phyloP scores from a whole-genome alignment of 92 coral and sea anemone genomes.

The Epizoanthus rinbou region DNA sequence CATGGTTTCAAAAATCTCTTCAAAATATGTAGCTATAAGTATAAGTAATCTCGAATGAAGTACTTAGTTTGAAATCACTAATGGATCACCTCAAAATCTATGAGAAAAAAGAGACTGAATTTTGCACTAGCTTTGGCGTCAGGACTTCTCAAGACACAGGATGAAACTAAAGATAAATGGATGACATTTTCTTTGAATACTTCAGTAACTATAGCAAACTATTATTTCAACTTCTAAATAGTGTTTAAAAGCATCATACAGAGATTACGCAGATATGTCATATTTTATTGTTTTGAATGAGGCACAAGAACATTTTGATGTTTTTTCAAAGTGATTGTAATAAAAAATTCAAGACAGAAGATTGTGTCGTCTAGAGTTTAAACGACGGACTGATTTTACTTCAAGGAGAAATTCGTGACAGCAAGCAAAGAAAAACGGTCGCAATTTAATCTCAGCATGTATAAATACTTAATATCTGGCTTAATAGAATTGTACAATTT shows the following conservation, averaged over 20 bases:
- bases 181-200: constrained; percentile 33
- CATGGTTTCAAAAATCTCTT: constrained; percentile 32
- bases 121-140: constrained; percentile 22
- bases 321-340: constrained; percentile 25
- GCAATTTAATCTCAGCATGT: constrained; percentile 19
- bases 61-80: constrained; percentile 23
- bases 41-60: constrained; percentile 35
- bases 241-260: constrained; percentile 34
- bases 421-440: constrained; percentile 12
- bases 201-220: constrained; percentile 11
- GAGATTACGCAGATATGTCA: constrained; percentile 42
- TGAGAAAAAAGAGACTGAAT: background rate
- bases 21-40: constrained; percentile 29
- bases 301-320: constrained; percentile 26
- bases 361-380: constrained; percentile 5
- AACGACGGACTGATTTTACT: constrained; percentile 5
- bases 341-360: constrained; percentile 34
- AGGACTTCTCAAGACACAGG: constrained; percentile 16
- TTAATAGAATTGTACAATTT: constrained; percentile 26
- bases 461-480: background rate
- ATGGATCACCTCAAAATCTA: constrained; percentile 37
- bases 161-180: constrained; percentile 33
- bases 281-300: constrained; percentile 41
- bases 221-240: constrained; percentile 37
- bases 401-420: constrained; percentile 12